Percentiles rank a stretch among this genome's conserved stretches.
phyloP scores from a whole-genome alignment of 2,797 vertebrate genomes.

The Pempheris klunzingeri region DNA sequence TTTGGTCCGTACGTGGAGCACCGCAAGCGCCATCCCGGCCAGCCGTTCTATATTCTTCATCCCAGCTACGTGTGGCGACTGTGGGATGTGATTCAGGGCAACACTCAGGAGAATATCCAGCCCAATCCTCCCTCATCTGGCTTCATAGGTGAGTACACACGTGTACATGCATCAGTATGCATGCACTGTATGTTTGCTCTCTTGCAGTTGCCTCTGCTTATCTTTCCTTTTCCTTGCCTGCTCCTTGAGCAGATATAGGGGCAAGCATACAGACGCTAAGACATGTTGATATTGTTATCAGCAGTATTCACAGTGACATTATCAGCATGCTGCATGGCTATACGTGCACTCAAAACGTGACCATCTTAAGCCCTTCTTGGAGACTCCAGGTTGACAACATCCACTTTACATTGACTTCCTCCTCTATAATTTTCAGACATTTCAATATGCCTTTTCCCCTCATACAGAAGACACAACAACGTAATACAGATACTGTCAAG shows the following conservation, averaged over 20 bases:
- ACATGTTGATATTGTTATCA: slow-evolving; percentile 54
- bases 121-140: slow-evolving; percentile 98
- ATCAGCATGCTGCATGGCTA: slow-evolving; percentile 24
- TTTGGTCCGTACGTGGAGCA: slow-evolving; percentile 94
- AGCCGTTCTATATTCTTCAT: slow-evolving; percentile 98
- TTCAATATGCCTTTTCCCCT: not conserved
- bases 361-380: slow-evolving; percentile 8
- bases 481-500: not conserved
- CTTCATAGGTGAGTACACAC: slow-evolving; percentile 91
- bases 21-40: slow-evolving; percentile 89
- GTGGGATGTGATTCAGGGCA: slow-evolving; percentile 98
- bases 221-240: slow-evolving; percentile 28
- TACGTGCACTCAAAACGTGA: slow-evolving; percentile 17
- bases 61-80: slow-evolving; percentile 97
- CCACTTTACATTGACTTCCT: not conserved
- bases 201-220: slow-evolving; percentile 37
- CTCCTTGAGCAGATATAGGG: slow-evolving; percentile 8
- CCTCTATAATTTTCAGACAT: not conserved
- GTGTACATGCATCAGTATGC: not conserved
- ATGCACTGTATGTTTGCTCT: slow-evolving; percentile 18
- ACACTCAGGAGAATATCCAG: slow-evolving; percentile 96
- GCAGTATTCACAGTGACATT: slow-evolving; percentile 32
- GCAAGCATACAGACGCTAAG: not conserved
- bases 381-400: slow-evolving; percentile 29
- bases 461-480: not conserved